These are phyloP conservation scores for Gallinago jamesoni DNA, from an alignment of 2,113 vertebrate species.

Conservation along the genomic window DNA sequence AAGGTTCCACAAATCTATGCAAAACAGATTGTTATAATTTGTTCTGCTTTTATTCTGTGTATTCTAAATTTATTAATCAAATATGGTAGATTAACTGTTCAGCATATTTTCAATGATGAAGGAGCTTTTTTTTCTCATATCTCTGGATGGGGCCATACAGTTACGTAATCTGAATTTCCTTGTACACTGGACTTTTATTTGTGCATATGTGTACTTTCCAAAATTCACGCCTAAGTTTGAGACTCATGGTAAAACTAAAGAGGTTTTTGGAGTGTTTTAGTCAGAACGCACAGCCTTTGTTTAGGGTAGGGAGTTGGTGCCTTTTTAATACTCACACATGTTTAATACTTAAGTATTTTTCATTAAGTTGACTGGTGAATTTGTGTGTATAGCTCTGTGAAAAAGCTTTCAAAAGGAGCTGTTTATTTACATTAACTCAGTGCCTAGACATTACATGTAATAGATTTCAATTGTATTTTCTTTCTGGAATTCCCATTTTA, in stretches of 20 bases:
- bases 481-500: neutral
- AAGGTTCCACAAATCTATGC: neutral
- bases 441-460: neutral
- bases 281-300: neutral
- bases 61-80: neutral
- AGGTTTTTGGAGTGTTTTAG: neutral
- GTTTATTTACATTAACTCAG: neutral
- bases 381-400: neutral
- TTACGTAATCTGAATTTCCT: neutral
- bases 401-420: neutral
- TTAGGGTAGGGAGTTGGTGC: neutral
- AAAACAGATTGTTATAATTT: neutral
- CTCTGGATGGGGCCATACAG: neutral
- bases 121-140: neutral
- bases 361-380: neutral
- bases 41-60: neutral
- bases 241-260: neutral
- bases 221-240: neutral
- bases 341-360: neutral
- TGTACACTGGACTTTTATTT: neutral
- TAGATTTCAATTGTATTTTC: neutral
- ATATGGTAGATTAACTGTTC: neutral
- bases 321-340: accelerated
- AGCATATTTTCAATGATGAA: neutral
- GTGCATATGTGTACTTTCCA: neutral